Evolutionary conservation across 2,888 invertebrate genomes (phyloP).

Genomic region (Eudiplozoon nipponicum): DNA sequence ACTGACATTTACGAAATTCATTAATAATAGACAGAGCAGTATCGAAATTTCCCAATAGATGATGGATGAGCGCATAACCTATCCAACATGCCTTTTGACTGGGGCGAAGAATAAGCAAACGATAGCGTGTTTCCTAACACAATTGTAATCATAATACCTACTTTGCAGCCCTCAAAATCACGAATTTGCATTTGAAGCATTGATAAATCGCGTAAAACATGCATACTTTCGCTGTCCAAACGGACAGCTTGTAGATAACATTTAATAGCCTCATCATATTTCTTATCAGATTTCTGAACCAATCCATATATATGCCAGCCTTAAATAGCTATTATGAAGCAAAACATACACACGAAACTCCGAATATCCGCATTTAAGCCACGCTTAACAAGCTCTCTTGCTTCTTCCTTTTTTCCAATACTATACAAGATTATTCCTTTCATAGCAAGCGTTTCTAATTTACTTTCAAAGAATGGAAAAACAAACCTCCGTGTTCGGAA

Average conservation of each 20-base stretch:
- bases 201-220: slow-evolving; percentile 79
- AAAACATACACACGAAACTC: slow-evolving; percentile 50
- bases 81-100: slow-evolving; percentile 89
- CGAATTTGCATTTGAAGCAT: slow-evolving; percentile 92
- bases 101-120: neutral
- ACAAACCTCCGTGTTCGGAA: slow-evolving; percentile 50
- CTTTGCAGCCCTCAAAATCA: slow-evolving; percentile 84
- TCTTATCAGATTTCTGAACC: slow-evolving; percentile 73
- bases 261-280: slow-evolving; percentile 96
- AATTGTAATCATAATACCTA: slow-evolving; percentile 32
- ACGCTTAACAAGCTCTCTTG: slow-evolving; percentile 72
- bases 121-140: neutral
- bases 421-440: slow-evolving; percentile 89
- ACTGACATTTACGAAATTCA: slow-evolving; percentile 36
- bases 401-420: slow-evolving; percentile 79
- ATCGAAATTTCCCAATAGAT: slow-evolving; percentile 70
- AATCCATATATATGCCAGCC: slow-evolving; percentile 90
- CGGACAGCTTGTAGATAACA: slow-evolving; percentile 90
- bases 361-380: slow-evolving; percentile 74
- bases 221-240: slow-evolving; percentile 90
- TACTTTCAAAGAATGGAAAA: slow-evolving; percentile 17
- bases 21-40: slow-evolving; percentile 80
- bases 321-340: slow-evolving; percentile 17
- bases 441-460: slow-evolving; percentile 83
- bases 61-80: slow-evolving; percentile 93